These are phyloP conservation scores for Onthophagus sagittarius DNA, from an alignment of 2,888 invertebrate genomes.

Conservation along the genomic window DNA sequence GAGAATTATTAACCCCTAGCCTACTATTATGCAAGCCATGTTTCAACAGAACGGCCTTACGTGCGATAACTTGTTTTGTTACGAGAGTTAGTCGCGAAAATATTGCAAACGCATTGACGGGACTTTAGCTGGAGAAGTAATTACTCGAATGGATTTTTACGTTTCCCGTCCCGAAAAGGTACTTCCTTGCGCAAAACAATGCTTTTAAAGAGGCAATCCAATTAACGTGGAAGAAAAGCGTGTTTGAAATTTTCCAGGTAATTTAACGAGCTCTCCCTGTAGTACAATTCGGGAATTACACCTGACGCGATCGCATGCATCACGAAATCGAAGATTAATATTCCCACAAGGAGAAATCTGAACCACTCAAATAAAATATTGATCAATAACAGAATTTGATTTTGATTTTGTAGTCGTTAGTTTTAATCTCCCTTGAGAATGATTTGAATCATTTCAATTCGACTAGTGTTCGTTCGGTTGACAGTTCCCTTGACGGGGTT, in stretches of 20 bases:
- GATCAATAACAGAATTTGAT: no score
- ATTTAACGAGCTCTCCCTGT: neutral
- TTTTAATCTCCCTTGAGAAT: neutral
- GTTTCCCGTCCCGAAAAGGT: neutral
- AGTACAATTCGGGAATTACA: neutral
- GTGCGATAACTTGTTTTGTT: neutral
- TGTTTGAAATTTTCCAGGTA: neutral
- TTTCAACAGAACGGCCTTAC: neutral
- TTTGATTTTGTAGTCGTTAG: neutral
- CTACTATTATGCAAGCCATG: neutral
- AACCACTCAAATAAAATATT: neutral
- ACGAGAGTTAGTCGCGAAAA: neutral
- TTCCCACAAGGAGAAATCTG: neutral
- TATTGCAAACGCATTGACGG: neutral
- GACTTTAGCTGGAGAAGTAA: neutral
- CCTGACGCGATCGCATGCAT: neutral
- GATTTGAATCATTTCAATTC: slow-evolving; percentile 3
- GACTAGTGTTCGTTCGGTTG: neutral
- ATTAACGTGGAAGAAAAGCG: neutral
- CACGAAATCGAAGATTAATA: neutral
- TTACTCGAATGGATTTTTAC: neutral
- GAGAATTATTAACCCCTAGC: slow-evolving; percentile 8
- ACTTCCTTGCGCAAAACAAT: neutral
- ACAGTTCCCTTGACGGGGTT: slow-evolving; percentile 5
- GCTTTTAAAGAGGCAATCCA: neutral